Evolutionary conservation across 92 coral and sea anemone species (phyloP), one percentile per base, ranked within the genome.

Genomic region (Paramuricea clavata): DNA sequence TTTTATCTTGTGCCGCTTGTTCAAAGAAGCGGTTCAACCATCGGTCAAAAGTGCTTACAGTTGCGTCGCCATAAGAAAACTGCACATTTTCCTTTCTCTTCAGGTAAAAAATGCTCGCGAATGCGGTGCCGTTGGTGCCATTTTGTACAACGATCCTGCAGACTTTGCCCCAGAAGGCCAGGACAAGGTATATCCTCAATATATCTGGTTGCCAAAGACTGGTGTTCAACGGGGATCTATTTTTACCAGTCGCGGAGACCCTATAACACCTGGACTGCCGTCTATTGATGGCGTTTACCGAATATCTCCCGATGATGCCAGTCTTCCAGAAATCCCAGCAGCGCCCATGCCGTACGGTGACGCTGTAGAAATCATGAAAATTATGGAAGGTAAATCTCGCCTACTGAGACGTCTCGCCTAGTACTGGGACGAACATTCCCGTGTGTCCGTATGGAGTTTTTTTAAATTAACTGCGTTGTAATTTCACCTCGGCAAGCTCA

Each of bases 101-200:
- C 50, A 94, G 98, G 92, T 94, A 21, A 62, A 44, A 44, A 82
- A 93, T 34, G 98, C 98, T 2, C 69, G 85, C 54, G 61, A 41
- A 16, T 93, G 92, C 57, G 98, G 95, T 39, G 95, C 98, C n/a
- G 83, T 64, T 44, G 98, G 94, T 0, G 98, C 70, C 27, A 86
- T 94, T 44, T 88, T 94, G 25, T 94, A 90, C 86, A 86, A 91
- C n/a, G 98, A 94, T 80, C 98, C 98, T 33, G 94, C 90, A 54
- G 94, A 94, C 81, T 81, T 25, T 83, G 92, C 90, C 2, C 93
- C 95, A 31, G 87, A 62, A 21, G 98, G 94, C 21, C 71, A 56
- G 44, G 60, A 87, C 44, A 70, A 86, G 13, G 88, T 91, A 1
- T 94, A 84, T 56, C 98, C 98, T 32, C 54, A 86, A 17, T 68